Conservation (phyloP, 2,113 vertebrate species). For the Misgurnus anguillicaudatus region DNA sequence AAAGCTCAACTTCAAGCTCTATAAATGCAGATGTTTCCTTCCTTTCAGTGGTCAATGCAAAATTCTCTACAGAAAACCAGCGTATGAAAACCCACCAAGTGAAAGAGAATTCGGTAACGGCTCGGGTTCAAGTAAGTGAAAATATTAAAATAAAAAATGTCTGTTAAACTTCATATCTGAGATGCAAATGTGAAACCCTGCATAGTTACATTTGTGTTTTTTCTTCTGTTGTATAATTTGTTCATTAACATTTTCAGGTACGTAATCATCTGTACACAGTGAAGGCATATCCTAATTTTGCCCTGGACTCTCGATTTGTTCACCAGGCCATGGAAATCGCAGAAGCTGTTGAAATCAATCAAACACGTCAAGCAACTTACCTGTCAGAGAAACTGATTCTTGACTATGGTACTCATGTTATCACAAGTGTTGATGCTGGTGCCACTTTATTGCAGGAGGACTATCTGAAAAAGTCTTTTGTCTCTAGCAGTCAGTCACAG, state of each 20-base stretch:
- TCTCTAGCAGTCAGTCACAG: conserved; percentile 67
- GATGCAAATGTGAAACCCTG: neutral
- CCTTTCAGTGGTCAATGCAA: conserved; percentile 75
- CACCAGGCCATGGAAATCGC: conserved; percentile 77
- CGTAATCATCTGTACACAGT: conserved; percentile 85
- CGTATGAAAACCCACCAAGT: conserved; percentile 87
- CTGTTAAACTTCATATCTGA: too few species aligned
- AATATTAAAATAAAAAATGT: neutral
- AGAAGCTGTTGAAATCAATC: conserved; percentile 86
- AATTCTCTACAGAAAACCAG: conserved; percentile 80
- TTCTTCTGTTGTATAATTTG: too few species aligned
- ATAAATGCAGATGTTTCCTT: conserved; percentile 83
- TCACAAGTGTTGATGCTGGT: conserved; percentile 77
- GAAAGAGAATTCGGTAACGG: conserved; percentile 75
- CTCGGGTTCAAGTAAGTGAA: conserved; percentile 75
- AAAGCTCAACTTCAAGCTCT: conserved; percentile 76
- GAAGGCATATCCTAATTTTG: conserved; percentile 75
- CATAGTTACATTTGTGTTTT: too few species aligned
- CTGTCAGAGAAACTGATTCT: conserved; percentile 84
- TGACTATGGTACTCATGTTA: conserved; percentile 85
- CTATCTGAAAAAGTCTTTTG: conserved; percentile 76
- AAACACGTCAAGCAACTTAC: conserved; percentile 79
- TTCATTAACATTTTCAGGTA: conserved; percentile 67
- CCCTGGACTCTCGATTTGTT: conserved; percentile 76
- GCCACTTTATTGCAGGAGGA: conserved; percentile 85